Evolutionary conservation across 2,797 vertebrate species (phyloP), one percentile per base, ranked within the genome.

Genomic region (Eidolon dupreanum): DNA sequence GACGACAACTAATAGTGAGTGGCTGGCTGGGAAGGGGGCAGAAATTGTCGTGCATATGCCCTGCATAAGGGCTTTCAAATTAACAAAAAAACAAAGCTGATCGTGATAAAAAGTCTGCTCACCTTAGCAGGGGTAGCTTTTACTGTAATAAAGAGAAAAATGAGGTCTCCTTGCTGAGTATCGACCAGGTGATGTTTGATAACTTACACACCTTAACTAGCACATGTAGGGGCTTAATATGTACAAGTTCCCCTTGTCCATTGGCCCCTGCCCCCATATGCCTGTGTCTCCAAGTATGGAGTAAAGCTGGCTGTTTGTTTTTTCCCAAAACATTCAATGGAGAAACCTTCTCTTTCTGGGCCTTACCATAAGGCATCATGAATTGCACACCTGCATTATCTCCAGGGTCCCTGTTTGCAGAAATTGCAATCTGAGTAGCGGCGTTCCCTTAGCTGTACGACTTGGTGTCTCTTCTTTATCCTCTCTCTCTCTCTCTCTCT

Each of bases 341-440:
- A n/a, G 4, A 33, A 8, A 10, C 9, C 38, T 92, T 46, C 22
- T 55, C 33, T 8, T 7, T 20, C 28, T 2, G 16, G 26, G 24
- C 36, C 66, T 79, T 19, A 22, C 10, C 1, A 0, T 2, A 17
- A 63, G 20, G 51, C 46, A 28, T 26, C 17, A 1, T 20, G 28
- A 24, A 33, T 3, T 1, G 1, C 15, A 11, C 4, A 24, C 4
- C 28, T 31, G 26, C 46, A 10, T 1, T 1, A 1, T 8, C 31
- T 46, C 74, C 66, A 8, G 51, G 10, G 22, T 31, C 31, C 15
- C 8, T 0, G 0, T 22, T 4, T 19, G 20, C 53, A 57, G 38
- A 77, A 49, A 24, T n/a, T n/a, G 16, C 8, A 2, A 1, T 36
- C 20, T 7, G 33, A 31, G 6, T 2, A 36, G 15, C 1, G 41